phyloP scores from a whole-genome alignment of 2,888 invertebrate species.

The Pogonocherus hispidulus region DNA sequence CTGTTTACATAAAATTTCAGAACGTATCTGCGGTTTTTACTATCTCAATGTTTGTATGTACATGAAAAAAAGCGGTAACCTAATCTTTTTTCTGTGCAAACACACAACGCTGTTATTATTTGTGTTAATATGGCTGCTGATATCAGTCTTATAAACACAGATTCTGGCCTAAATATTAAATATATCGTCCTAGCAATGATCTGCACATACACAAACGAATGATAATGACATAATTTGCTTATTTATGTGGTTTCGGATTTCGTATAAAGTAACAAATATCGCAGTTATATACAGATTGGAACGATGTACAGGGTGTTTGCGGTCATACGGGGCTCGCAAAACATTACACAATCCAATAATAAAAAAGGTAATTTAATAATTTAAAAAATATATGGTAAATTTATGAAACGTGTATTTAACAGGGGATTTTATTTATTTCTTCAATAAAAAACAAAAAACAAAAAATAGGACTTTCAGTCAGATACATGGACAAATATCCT shows the following conservation, averaged over 20 bases:
- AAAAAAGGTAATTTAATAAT: too few species aligned
- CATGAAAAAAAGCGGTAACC: not conserved
- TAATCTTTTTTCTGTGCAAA: not conserved
- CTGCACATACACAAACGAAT: not conserved
- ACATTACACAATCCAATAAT: too few species aligned
- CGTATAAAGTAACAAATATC: too few species aligned
- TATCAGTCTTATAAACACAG: not conserved
- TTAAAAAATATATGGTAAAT: too few species aligned
- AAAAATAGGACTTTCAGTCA: too few species aligned
- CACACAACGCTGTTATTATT: not conserved
- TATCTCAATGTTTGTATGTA: not conserved
- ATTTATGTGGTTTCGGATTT: too few species aligned
- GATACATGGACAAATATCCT: too few species aligned
- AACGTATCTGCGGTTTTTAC: not conserved
- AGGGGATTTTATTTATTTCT: too few species aligned
- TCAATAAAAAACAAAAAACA: too few species aligned
- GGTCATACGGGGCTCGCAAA: too few species aligned
- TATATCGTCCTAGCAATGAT: not conserved
- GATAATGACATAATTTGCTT: not conserved
- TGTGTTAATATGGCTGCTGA: not conserved
- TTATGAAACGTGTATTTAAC: too few species aligned
- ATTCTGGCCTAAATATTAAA: not conserved
- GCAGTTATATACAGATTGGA: too few species aligned
- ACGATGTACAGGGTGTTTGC: not conserved
- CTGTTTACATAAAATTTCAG: not conserved